Evolutionary conservation across 1,140 invertebrate genomes (phyloP).

Genomic region (Panagrolaimus sp.): DNA sequence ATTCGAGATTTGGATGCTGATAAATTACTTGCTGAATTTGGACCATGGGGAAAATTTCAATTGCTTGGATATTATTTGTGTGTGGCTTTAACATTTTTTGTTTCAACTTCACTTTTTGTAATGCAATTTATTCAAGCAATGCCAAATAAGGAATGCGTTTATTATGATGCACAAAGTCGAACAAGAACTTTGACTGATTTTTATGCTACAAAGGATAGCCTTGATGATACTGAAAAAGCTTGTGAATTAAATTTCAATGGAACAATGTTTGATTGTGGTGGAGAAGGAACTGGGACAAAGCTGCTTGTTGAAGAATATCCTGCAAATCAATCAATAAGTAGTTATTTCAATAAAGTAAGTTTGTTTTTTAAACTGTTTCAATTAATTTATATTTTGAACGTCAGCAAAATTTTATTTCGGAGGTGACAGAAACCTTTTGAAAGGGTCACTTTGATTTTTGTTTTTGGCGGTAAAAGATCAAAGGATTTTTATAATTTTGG

Average conservation of each 20-base stretch:
- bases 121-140: constrained; percentile 4
- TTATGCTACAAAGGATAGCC: not conserved
- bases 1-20: constrained; percentile 3
- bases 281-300: not conserved
- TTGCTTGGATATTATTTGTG: constrained; percentile 3
- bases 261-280: not conserved
- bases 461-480: too few relatives aligned
- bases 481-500: too few relatives aligned
- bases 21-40: constrained; percentile 4
- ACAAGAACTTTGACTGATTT: not conserved
- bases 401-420: too few relatives aligned
- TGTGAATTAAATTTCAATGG: too few relatives aligned
- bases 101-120: not conserved
- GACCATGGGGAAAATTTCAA: not conserved
- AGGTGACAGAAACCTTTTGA: too few relatives aligned
- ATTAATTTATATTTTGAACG: too few relatives aligned
- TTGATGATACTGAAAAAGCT: too few relatives aligned
- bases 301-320: not conserved
- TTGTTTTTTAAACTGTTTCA: too few relatives aligned
- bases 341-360: too few relatives aligned
- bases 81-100: not conserved
- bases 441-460: too few relatives aligned
- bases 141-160: not conserved
- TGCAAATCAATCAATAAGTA: too few relatives aligned
- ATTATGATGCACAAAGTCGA: not conserved